Evolutionary conservation across 2,797 vertebrate species (phyloP).

Genomic region (Cercopithecus diana): DNA sequence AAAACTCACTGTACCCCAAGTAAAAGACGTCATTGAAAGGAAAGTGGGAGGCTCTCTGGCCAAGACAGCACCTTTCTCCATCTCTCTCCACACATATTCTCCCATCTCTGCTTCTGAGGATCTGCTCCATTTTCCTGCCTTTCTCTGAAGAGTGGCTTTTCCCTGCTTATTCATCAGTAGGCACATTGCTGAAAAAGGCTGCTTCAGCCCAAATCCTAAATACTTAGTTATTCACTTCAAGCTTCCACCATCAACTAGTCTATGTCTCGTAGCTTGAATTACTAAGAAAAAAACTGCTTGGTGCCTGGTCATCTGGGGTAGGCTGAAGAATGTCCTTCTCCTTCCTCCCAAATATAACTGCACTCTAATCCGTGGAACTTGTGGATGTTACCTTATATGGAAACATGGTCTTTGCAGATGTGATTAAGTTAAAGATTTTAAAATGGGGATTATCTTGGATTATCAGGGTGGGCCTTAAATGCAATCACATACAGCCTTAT

Average conservation of each 20-base stretch:
- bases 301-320: not conserved
- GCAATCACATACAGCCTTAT: not conserved
- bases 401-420: not conserved
- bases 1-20: not conserved
- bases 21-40: not conserved
- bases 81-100: not conserved
- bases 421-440: not conserved
- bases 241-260: not conserved
- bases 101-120: not conserved
- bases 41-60: not conserved
- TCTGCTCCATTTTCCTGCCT: not conserved
- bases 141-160: not conserved
- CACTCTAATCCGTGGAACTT: not conserved
- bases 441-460: not conserved
- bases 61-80: not conserved
- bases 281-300: constrained; percentile 18
- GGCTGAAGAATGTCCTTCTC: not conserved
- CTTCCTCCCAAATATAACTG: not conserved
- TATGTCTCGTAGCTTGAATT: constrained; percentile 13
- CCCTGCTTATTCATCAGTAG: not conserved
- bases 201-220: not conserved
- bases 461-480: not conserved
- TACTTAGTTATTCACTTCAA: not conserved
- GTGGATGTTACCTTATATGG: not conserved
- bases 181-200: not conserved